A percentile compares a stretch with the other conserved stretches of the same genome.
These are phyloP conservation scores for Molorchus minor DNA, from an alignment of 2,888 invertebrate species.

Conservation along the genomic window DNA sequence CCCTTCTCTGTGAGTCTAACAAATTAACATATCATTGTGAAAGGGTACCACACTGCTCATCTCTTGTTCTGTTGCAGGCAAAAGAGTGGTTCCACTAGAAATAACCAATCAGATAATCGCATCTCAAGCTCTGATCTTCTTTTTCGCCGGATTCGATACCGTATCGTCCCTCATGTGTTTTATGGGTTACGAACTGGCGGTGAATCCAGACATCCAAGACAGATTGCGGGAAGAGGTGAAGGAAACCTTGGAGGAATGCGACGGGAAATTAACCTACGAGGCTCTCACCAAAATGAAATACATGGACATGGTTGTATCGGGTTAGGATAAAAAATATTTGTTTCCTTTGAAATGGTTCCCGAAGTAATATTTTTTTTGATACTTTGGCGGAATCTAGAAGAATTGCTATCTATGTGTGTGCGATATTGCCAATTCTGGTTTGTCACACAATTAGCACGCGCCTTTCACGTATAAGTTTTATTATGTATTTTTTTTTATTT, in stretches of 20 bases:
- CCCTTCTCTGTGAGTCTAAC: too few relatives aligned
- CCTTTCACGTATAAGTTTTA: too few relatives aligned
- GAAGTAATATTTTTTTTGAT: too few relatives aligned
- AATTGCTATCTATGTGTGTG: neutral
- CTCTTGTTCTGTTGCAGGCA: constrained; percentile 10
- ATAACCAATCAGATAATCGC: constrained; percentile 65
- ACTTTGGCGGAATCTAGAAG: too few relatives aligned
- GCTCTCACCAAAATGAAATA: constrained; percentile 66
- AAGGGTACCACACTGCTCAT: too few relatives aligned
- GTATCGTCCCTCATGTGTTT: constrained; percentile 63
- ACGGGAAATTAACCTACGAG: constrained; percentile 64
- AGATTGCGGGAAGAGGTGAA: constrained; percentile 64
- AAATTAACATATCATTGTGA: too few relatives aligned
- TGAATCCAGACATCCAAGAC: constrained; percentile 68
- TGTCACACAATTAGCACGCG: too few relatives aligned
- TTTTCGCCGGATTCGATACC: constrained; percentile 65
- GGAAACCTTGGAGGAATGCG: constrained; percentile 28
- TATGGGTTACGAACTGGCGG: constrained; percentile 66
- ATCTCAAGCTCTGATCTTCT: constrained; percentile 66
- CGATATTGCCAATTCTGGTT: too few relatives aligned
- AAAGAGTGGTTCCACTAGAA: constrained; percentile 20
- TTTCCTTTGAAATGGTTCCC: neutral
- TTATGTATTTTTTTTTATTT: constrained; percentile 30
- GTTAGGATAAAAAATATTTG: constrained; percentile 25
- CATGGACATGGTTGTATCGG: constrained; percentile 64